phyloP scores from a whole-genome alignment of 1,140 invertebrate species.

The Drosophila nigromelanica region DNA sequence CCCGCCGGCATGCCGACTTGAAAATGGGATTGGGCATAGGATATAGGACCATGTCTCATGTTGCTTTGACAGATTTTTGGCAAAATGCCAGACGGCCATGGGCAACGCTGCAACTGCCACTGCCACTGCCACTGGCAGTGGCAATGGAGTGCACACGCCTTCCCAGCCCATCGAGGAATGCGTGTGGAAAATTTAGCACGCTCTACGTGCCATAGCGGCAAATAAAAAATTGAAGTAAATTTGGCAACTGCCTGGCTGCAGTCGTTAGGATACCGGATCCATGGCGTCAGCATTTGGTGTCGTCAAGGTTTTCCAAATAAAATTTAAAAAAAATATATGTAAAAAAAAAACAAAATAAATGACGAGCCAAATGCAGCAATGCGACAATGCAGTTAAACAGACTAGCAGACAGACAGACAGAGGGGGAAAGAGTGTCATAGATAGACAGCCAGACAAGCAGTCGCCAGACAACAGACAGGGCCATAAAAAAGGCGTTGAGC shows the following conservation, averaged over 20 bases:
- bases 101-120: slow-evolving; percentile 15
- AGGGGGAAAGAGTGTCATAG: slow-evolving; percentile 8
- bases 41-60: slow-evolving; percentile 54
- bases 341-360: slow-evolving; percentile 10
- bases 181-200: slow-evolving; percentile 78
- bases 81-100: slow-evolving; percentile 59
- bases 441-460: slow-evolving; percentile 42
- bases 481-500: slow-evolving; percentile 42
- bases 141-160: slow-evolving; percentile 51
- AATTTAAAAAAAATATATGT: slow-evolving; percentile 5
- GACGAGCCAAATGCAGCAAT: slow-evolving; percentile 61
- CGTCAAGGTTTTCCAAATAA: slow-evolving; percentile 45
- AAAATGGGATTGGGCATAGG: slow-evolving; percentile 26
- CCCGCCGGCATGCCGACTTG: slow-evolving; percentile 38
- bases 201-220: slow-evolving; percentile 65
- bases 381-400: slow-evolving; percentile 69
- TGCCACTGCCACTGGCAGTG: slow-evolving; percentile 16
- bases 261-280: slow-evolving; percentile 50
- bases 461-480: slow-evolving; percentile 37
- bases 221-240: slow-evolving; percentile 81
- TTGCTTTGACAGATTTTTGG: slow-evolving; percentile 82
- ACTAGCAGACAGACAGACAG: slow-evolving; percentile 30
- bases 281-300: slow-evolving; percentile 56
- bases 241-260: slow-evolving; percentile 76
- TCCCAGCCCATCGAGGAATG: slow-evolving; percentile 54